Evolutionary conservation across 2,797 vertebrate species (phyloP), one percentile per base, ranked within the genome.

Genomic region (Danio jaintianensis): DNA sequence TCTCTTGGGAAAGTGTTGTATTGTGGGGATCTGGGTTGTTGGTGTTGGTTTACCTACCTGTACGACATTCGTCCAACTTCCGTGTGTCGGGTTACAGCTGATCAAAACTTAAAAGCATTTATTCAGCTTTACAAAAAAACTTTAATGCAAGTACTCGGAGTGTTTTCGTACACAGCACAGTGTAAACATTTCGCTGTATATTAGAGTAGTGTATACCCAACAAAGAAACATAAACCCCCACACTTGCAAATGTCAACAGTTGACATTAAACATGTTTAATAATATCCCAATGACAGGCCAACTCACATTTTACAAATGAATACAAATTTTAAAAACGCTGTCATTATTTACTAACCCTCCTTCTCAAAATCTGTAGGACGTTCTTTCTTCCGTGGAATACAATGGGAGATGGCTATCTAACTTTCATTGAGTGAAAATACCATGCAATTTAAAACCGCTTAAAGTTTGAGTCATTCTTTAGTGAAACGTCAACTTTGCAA

Each of bases 41-140:
- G 68, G 71, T 83, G 58, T 77, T 29, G 80, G 47, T 84, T 80
- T 77, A 75, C 76, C 81, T 80, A 79, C 86, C 82, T 85, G 86
- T 67, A 58, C 70, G 66, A 29, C 62, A 59, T 66, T 84, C 55
- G 13, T 58, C 52, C 53, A 29, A 81, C 81, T 87, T 84, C 82
- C 86, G 86, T 75, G 75, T 85, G 63, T 84, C 68, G 67, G 58
- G 61, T 84, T 84, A 76, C 78, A 64, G 36, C 58, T 63, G 42
- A 50, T 43, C 1, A 20, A n/a, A 78, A 78, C 74, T 80, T 83
- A 43, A 47, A 36, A n/a, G 38, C 68, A 13, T 56, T 82, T 48
- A 40, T 18, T 59, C 10, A 15, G 10, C 38, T 62, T 29, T 29
- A 29, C n/a, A 29, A 29, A 29, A 3, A n/a, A 3, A 29, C 29